phyloP scores from a whole-genome alignment of 1,140 invertebrate species.

The Drosophila fuyamai region DNA sequence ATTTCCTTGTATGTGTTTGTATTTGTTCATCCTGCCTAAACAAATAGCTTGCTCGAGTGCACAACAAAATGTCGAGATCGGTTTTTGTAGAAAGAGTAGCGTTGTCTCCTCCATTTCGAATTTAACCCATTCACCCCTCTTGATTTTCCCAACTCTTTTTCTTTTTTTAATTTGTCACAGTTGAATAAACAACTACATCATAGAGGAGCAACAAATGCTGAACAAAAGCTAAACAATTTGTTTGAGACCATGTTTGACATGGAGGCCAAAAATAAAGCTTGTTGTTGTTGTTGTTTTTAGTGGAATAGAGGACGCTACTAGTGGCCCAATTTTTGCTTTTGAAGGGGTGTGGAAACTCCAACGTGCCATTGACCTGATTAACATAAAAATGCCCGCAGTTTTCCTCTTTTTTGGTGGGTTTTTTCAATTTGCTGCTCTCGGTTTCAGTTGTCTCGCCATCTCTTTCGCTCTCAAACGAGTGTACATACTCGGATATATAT shows the following conservation, averaged over 20 bases:
- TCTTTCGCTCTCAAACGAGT: not conserved
- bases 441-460: constrained; percentile 28
- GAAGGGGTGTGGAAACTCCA: constrained; percentile 7
- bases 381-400: constrained; percentile 73
- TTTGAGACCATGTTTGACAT: constrained; percentile 32
- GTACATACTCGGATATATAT: constrained; percentile 5
- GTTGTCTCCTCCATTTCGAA: constrained; percentile 13
- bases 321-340: constrained; percentile 39
- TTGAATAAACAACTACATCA: constrained; percentile 3
- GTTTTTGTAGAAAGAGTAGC: constrained; percentile 8
- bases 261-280: constrained; percentile 17
- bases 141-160: not conserved
- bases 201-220: constrained; percentile 7
- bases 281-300: not conserved
- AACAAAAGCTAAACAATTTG: constrained; percentile 29
- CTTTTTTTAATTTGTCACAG: constrained; percentile 15
- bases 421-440: constrained; percentile 58
- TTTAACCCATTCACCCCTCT: constrained; percentile 8
- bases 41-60: constrained; percentile 55
- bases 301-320: constrained; percentile 17
- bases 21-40: constrained; percentile 55
- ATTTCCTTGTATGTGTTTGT: constrained; percentile 35
- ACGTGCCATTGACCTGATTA: constrained; percentile 78
- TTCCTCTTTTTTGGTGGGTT: constrained; percentile 33
- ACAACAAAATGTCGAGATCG: constrained; percentile 43